Percentiles rank a stretch among this genome's conserved stretches.
These are phyloP conservation scores for Pyrgus malvae DNA, from an alignment of 2,888 invertebrate genomes.

Conservation along the genomic window DNA sequence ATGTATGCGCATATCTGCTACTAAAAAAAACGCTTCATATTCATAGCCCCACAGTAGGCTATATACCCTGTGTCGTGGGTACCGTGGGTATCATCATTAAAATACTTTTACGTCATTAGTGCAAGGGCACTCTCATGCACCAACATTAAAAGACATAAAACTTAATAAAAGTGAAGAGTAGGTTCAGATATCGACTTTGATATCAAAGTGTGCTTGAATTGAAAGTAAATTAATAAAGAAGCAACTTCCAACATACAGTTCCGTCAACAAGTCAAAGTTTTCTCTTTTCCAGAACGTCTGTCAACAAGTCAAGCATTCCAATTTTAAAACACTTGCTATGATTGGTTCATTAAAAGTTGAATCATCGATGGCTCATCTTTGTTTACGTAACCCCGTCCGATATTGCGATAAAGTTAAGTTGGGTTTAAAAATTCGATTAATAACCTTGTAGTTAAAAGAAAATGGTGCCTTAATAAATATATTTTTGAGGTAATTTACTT, in stretches of 20 bases:
- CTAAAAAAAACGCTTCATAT: too few species aligned
- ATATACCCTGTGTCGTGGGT: too few species aligned
- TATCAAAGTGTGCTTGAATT: neutral
- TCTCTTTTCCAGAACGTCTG: neutral
- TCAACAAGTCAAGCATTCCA: slow-evolving; percentile 4
- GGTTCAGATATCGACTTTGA: neutral
- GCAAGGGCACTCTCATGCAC: too few species aligned
- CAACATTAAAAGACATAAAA: too few species aligned
- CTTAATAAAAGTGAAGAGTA: too few species aligned
- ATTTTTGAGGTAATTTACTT: slow-evolving; percentile 47
- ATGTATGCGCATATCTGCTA: too few species aligned
- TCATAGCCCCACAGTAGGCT: too few species aligned
- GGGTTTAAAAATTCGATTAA: slow-evolving; percentile 45
- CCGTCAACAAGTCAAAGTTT: slow-evolving; percentile 2
- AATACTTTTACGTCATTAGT: too few species aligned
- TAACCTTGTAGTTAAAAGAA: slow-evolving; percentile 51
- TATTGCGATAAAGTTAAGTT: slow-evolving; percentile 45
- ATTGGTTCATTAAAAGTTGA: slow-evolving; percentile 42
- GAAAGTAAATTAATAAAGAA: neutral
- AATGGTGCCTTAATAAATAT: slow-evolving; percentile 50
- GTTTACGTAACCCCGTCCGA: slow-evolving; percentile 35
- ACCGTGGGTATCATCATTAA: too few species aligned
- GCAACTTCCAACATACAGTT: neutral
- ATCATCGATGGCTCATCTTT: slow-evolving; percentile 42
- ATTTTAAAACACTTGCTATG: slow-evolving; percentile 10